A percentile compares a stretch with the other conserved stretches of the same genome.
These are phyloP conservation scores for Hippoglossus stenolepis DNA, from an alignment of 2,113 vertebrate genomes.

Conservation along the genomic window DNA sequence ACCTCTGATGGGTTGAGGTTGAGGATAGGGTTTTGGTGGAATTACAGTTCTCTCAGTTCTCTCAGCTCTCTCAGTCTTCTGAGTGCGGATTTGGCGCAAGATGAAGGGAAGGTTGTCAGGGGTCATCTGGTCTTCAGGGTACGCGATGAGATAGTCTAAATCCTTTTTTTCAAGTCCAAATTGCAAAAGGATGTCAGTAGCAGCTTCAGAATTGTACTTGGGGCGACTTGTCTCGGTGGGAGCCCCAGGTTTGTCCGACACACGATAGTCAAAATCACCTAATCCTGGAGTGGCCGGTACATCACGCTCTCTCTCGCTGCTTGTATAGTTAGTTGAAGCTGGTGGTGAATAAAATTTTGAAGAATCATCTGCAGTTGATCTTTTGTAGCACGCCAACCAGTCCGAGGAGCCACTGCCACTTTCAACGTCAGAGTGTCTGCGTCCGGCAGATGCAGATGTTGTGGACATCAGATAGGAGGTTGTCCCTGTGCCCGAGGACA, in stretches of 20 bases:
- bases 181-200: constrained; percentile 90
- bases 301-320: neutral
- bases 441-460: constrained; percentile 14
- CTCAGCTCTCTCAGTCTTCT: constrained; percentile 84
- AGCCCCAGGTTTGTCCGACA: neutral
- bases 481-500: constrained; percentile 14
- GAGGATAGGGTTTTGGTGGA: constrained; percentile 18
- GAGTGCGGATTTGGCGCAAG: constrained; percentile 89
- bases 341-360: constrained; percentile 47
- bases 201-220: constrained; percentile 91
- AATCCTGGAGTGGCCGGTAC: constrained; percentile 58
- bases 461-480: constrained; percentile 24
- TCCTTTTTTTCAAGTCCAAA: constrained; percentile 95
- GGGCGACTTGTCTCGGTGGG: constrained; percentile 53
- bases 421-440: constrained; percentile 29
- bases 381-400: constrained; percentile 55
- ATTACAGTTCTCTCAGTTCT: too few species aligned
- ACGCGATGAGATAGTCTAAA: constrained; percentile 90
- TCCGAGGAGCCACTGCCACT: constrained; percentile 45
- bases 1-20: constrained; percentile 34
- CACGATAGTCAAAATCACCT: constrained; percentile 29
- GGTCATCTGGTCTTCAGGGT: constrained; percentile 92
- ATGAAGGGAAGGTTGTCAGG: constrained; percentile 93
- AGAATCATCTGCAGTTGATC: constrained; percentile 12
- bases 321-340: constrained; percentile 45